Evolutionary conservation across 2,797 vertebrate genomes (phyloP).

Genomic region (Rhynchotus rufescens): DNA sequence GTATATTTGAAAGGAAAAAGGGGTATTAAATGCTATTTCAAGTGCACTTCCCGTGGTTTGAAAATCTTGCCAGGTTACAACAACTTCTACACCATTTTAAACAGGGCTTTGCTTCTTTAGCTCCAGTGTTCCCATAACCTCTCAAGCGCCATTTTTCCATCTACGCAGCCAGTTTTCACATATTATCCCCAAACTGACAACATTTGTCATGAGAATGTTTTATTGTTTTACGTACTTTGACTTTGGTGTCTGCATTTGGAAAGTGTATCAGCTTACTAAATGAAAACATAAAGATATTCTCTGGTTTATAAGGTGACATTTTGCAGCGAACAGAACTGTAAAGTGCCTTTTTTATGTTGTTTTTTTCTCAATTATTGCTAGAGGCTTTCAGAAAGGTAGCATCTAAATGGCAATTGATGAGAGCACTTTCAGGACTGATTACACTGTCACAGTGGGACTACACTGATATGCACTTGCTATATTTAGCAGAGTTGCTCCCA

Average conservation of each 20-base stretch:
- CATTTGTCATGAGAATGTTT: neutral
- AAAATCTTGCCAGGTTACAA: neutral
- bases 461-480: neutral
- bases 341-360: neutral
- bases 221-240: neutral
- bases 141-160: neutral
- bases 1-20: neutral
- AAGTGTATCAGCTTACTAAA: neutral
- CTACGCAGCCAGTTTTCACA: neutral
- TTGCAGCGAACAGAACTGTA: neutral
- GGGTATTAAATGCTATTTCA: neutral
- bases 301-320: neutral
- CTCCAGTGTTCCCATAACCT: neutral
- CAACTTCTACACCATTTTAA: neutral
- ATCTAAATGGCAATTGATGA: conserved; percentile 4
- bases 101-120: neutral
- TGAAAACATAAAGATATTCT: neutral
- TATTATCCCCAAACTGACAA: neutral
- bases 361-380: neutral
- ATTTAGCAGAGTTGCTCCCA: neutral
- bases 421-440: neutral
- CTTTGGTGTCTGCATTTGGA: neutral
- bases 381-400: neutral
- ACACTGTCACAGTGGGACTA: neutral
- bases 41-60: neutral